Percentiles rank a stretch among this genome's conserved stretches.
Conservation (phyloP, 2,888 invertebrate genomes). For the Anthrax anthrax region DNA sequence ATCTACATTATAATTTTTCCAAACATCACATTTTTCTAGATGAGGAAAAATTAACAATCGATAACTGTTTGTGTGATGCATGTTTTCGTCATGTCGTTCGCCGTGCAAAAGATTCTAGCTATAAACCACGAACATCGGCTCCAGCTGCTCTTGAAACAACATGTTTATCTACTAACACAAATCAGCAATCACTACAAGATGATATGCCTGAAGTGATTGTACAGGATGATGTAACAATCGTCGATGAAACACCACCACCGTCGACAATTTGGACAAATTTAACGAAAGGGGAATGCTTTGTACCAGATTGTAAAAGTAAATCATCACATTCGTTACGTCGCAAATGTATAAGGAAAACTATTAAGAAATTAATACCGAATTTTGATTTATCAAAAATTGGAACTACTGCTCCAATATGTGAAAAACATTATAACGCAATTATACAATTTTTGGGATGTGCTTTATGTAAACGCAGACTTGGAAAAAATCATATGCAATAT, state of each 20-base stretch:
- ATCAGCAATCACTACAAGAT: neutral
- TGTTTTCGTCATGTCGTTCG: slow-evolving; percentile 76
- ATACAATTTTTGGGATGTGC: slow-evolving; percentile 62
- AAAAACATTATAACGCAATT: slow-evolving; percentile 52
- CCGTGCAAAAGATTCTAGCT: slow-evolving; percentile 47
- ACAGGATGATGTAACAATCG: slow-evolving; percentile 17
- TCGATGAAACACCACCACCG: slow-evolving; percentile 7
- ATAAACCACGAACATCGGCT: slow-evolving; percentile 40
- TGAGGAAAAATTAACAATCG: slow-evolving; percentile 66
- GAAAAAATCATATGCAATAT: slow-evolving; percentile 62
- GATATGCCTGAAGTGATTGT: neutral
- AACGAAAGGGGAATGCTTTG: slow-evolving; percentile 40
- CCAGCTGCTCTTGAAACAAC: slow-evolving; percentile 20
- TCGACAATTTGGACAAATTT: slow-evolving; percentile 9
- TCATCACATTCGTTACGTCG: slow-evolving; percentile 52
- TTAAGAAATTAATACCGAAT: slow-evolving; percentile 48
- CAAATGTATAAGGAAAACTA: slow-evolving; percentile 57
- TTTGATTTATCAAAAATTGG: slow-evolving; percentile 46
- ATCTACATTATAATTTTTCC: neutral
- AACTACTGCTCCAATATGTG: slow-evolving; percentile 48
- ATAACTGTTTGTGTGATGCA: slow-evolving; percentile 76
- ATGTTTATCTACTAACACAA: slow-evolving; percentile 1
- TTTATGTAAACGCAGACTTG: slow-evolving; percentile 59
- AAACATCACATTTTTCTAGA: slow-evolving; percentile 32
- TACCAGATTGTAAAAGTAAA: slow-evolving; percentile 43